Conservation (phyloP, 2,888 invertebrate species). For the Pelosia muscerda region DNA sequence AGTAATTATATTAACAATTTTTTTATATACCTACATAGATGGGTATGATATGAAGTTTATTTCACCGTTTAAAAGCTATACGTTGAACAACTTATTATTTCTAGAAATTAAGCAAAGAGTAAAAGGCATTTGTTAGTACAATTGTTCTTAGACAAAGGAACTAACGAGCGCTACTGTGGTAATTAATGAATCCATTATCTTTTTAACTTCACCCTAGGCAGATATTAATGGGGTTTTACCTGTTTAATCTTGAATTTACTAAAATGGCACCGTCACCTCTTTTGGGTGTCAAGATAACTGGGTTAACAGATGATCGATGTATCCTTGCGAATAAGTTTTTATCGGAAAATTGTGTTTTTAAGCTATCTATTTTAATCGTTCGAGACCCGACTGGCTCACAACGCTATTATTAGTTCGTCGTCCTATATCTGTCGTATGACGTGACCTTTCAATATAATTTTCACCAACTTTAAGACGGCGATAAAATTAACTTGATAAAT, state of each 20-base stretch:
- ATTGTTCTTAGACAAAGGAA: constrained; percentile 43
- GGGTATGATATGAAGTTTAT: too few relatives aligned
- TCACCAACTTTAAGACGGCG: background rate
- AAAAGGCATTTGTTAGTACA: constrained; percentile 37
- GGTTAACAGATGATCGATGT: constrained; percentile 64
- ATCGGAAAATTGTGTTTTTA: constrained; percentile 52
- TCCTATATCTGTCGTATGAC: background rate
- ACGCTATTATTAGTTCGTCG: constrained; percentile 14
- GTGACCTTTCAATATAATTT: background rate
- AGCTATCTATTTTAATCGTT: constrained; percentile 44
- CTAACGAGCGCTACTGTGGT: constrained; percentile 19
- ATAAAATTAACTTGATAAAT: background rate
- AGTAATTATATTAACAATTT: too few relatives aligned
- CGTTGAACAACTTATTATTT: constrained; percentile 44
- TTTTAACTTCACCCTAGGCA: constrained; percentile 28
- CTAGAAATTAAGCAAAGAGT: constrained; percentile 32
- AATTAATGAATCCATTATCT: constrained; percentile 52
- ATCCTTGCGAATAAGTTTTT: constrained; percentile 53
- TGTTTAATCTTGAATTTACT: constrained; percentile 41
- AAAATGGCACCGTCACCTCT: constrained; percentile 55
- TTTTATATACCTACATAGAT: too few relatives aligned
- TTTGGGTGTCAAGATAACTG: constrained; percentile 57
- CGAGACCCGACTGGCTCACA: constrained; percentile 25
- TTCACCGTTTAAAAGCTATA: constrained; percentile 20
- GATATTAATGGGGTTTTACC: constrained; percentile 45